Percentiles rank a stretch among this genome's conserved stretches.
Evolutionary conservation across 2,113 vertebrate species (phyloP).

Genomic region (Macaca fascicularis): DNA sequence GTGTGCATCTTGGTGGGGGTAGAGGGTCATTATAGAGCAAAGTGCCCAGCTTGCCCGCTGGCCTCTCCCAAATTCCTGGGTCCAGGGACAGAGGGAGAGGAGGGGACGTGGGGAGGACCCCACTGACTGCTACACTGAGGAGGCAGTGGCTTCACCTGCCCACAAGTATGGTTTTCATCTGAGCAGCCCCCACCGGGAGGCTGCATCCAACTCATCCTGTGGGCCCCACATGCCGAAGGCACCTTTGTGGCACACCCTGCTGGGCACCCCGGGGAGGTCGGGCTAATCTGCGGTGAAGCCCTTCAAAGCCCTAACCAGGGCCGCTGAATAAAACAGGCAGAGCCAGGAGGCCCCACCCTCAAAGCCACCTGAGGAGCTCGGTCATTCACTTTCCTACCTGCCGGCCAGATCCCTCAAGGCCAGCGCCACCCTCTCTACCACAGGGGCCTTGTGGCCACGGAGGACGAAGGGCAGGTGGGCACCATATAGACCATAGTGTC

Average conservation of each 20-base stretch:
- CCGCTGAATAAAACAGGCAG: not conserved
- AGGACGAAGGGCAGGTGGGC: fast-evolving
- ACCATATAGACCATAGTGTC: fast-evolving
- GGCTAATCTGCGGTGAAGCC: fast-evolving
- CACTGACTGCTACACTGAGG: fast-evolving
- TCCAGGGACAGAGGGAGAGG: not conserved
- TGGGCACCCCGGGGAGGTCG: fast-evolving
- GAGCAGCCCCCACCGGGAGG: fast-evolving
- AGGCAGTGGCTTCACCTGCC: not conserved
- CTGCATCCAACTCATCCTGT: fast-evolving
- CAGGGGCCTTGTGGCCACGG: not conserved
- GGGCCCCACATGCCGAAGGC: not conserved
- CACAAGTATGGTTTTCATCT: not conserved
- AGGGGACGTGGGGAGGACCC: not conserved
- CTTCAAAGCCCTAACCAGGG: not conserved
- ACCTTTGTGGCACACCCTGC: not conserved
- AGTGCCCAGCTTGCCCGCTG: fast-evolving
- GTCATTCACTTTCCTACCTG: fast-evolving
- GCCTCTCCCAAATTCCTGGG: not conserved
- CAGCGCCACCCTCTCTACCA: not conserved
- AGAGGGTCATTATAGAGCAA: not conserved
- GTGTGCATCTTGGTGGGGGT: not conserved
- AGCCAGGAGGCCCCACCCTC: not conserved
- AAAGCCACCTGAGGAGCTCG: fast-evolving
- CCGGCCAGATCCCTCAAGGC: not conserved